Conservation (phyloP, 2,797 vertebrate genomes). For the Buphagus erythrorhynchus region DNA sequence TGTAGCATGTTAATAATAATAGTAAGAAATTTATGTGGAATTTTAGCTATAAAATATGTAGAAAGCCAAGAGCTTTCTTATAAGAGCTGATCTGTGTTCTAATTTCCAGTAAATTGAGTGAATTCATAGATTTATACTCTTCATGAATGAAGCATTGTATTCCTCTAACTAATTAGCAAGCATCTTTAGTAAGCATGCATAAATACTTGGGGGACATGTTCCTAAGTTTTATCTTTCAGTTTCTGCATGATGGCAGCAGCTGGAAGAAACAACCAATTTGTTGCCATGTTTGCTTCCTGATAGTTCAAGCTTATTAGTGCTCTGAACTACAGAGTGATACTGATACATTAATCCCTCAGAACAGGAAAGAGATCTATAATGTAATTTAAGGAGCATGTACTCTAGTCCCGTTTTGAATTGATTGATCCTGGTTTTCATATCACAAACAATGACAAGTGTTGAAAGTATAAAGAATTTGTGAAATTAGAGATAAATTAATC, state of each 20-base stretch:
- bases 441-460: constrained; percentile 5
- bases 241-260: constrained; percentile 21
- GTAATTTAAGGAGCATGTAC: constrained; percentile 40
- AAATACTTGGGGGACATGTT: background rate
- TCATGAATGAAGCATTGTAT: constrained; percentile 26
- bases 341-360: constrained; percentile 45
- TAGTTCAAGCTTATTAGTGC: constrained; percentile 59
- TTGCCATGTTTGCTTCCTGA: constrained; percentile 16
- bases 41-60: background rate
- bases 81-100: background rate
- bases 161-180: constrained; percentile 49
- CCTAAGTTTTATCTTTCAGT: constrained; percentile 23
- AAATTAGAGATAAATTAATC: constrained; percentile 58
- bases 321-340: constrained; percentile 18
- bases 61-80: background rate
- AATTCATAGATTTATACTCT: constrained; percentile 33
- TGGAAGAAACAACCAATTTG: constrained; percentile 16
- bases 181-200: constrained; percentile 10
- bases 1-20: background rate
- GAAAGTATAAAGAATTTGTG: constrained; percentile 30
- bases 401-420: constrained; percentile 45
- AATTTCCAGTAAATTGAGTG: constrained; percentile 43
- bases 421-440: constrained; percentile 46
- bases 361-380: constrained; percentile 40
- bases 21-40: background rate